phyloP scores from a whole-genome alignment of 23 tunicate species.

The Phallusia fumigata region DNA sequence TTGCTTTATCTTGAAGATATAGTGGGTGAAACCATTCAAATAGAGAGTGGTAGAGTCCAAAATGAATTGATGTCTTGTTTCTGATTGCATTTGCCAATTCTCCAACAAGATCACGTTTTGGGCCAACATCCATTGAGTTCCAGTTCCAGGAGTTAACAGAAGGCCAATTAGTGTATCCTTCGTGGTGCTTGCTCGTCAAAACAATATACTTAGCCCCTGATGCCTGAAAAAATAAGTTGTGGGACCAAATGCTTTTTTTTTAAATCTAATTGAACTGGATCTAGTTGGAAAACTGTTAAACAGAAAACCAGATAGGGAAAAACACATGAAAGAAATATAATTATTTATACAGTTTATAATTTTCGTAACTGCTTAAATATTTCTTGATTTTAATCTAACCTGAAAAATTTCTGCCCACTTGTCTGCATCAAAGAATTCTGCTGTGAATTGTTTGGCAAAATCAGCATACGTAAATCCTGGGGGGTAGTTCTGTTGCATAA shows the following conservation, averaged over 20 bases:
- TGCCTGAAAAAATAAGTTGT: slow-evolving; percentile 20
- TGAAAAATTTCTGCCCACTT: slow-evolving; percentile 80
- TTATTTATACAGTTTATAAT: no score
- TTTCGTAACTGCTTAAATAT: not conserved
- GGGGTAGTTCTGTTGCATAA: slow-evolving; percentile 78
- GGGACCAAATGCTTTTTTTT: not conserved
- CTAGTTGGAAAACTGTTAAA: no score
- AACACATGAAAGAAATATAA: no score
- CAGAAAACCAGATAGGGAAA: no score
- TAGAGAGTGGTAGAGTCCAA: slow-evolving; percentile 83
- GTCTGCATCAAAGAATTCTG: slow-evolving; percentile 72
- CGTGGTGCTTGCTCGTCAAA: slow-evolving; percentile 79
- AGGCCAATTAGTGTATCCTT: slow-evolving; percentile 93
- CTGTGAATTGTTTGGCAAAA: slow-evolving; percentile 80
- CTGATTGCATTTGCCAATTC: slow-evolving; percentile 75
- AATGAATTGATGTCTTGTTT: slow-evolving; percentile 51
- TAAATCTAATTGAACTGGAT: no score
- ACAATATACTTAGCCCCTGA: slow-evolving; percentile 60
- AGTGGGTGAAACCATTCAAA: slow-evolving; percentile 82
- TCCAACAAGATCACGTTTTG: slow-evolving; percentile 76
- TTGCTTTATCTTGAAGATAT: slow-evolving; percentile 47
- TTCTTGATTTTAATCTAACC: not conserved
- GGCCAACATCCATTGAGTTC: slow-evolving; percentile 89
- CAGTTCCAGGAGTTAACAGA: slow-evolving; percentile 80
- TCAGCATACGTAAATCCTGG: slow-evolving; percentile 83